These are phyloP conservation scores for Maylandia zebra DNA, from an alignment of 2,113 vertebrate genomes.

Conservation along the genomic window DNA sequence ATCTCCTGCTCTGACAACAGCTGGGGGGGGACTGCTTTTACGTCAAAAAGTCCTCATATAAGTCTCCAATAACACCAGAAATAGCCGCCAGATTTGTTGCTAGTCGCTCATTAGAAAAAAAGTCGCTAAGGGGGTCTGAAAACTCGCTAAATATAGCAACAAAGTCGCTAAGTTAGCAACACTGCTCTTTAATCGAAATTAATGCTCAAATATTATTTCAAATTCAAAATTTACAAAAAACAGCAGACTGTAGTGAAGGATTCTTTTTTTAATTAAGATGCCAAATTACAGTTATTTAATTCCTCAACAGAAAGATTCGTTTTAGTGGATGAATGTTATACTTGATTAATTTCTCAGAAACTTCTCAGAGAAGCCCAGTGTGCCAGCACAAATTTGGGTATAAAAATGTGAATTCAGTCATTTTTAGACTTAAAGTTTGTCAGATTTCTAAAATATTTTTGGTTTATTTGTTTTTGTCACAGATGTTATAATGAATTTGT, in stretches of 20 bases:
- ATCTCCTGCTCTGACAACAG: too few species aligned
- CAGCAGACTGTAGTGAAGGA: background rate
- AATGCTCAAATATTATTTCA: background rate
- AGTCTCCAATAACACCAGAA: too few species aligned
- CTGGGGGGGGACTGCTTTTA: too few species aligned
- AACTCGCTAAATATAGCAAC: too few species aligned
- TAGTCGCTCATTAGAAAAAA: too few species aligned
- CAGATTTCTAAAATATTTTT: rapidly evolving
- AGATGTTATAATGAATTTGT: background rate
- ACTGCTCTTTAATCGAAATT: background rate
- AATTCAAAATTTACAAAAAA: background rate
- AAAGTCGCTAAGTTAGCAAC: background rate
- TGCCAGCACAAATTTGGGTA: rapidly evolving
- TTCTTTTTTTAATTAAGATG: rapidly evolving
- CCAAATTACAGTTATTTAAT: rapidly evolving
- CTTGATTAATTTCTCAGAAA: background rate
- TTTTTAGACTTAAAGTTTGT: background rate
- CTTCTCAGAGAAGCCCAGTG: background rate
- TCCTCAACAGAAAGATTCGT: rapidly evolving
- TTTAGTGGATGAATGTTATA: background rate
- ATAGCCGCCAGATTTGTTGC: too few species aligned
- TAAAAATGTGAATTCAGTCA: background rate
- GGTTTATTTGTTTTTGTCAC: rapidly evolving
- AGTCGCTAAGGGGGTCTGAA: too few species aligned
- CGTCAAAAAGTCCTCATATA: too few species aligned